Evolutionary conservation across 2,888 invertebrate genomes (phyloP), one percentile per base, ranked within the genome.

Genomic region (Xiphydria camelus): DNA sequence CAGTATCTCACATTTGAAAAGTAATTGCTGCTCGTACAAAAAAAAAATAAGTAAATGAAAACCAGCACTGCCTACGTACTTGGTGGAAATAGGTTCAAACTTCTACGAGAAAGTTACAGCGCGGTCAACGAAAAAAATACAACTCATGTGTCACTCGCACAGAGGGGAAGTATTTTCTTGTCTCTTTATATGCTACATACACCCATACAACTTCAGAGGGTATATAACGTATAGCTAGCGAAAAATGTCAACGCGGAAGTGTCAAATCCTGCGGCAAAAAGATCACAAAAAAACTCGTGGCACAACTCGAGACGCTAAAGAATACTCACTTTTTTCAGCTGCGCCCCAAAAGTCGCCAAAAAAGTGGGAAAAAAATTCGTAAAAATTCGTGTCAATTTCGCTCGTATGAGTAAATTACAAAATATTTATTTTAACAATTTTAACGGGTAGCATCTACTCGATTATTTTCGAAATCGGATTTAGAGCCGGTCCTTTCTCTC

Each of bases 281-380:
- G 17, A 33, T 36, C 23, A 59, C 61, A 61, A 61, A 57, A 63
- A 62, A 66, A 61, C 52, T 57, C 50, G 53, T 61, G 59, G 58
- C 63, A 61, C 61, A 68, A 67, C 57, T 69, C 64, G 67, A 64
- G 61, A 61, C 49, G 64, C 65, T 66, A 64, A 61, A 44, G 21
- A 63, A 75, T 76, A 75, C 75, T 76, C 76, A 76, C 76, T 70
- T 68, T 61, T 64, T 53, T 61, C 64, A 61, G 62, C 71, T 69
- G 72, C 67, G 73, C 73, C 73, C 67, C 72, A 68, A 66, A 71
- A 73, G 75, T 75, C 72, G 74, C 75, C 74, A 74, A 74, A 75
- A 75, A 74, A 73, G 68, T 73, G 65, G 71, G 66, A 73, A 62
- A 60, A 70, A 66, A 61, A 63, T 61, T 70, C 66, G 70, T 75